Evolutionary conservation across 2,888 invertebrate species (phyloP), one percentile per base, ranked within the genome.

Genomic region (Lasioglossum morio): DNA sequence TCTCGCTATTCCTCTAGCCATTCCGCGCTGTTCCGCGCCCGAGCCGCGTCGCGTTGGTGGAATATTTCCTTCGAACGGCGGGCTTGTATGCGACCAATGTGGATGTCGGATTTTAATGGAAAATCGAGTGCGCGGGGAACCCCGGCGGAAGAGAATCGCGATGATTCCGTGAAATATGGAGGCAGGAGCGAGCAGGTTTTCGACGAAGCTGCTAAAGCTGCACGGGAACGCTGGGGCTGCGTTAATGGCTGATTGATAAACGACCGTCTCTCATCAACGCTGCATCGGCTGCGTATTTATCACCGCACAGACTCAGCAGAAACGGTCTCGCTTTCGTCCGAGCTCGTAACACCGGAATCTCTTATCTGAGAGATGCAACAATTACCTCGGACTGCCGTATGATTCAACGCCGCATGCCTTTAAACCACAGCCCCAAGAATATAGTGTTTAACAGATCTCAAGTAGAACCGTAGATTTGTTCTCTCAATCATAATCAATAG

Each of bases 171-270:
- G 92, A 92, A 92, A 92, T 92, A 92, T 92, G 92, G 92, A 88
- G 85, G 85, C 88, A 88, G 89, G 85, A 89, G 92, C 89, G 91
- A 92, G 91, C 92, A 92, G 92, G 92, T 92, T 92, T 92, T 92
- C 91, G 86, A 85, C 86, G 85, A 84, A 89, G 90, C 82, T 85
- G 86, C 85, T 75, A 87, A 90, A 89, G 91, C 91, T 91, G 89
- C 84, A 80, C 87, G 83, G 66, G 60, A 74, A 69, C 72, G 90
- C 81, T 80, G 85, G 90, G 88, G 87, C 85, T 85, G 92, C 88
- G 92, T 92, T 92, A 93, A 92, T 93, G 92, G 91, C 82, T 90
- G 92, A 92, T 92, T 92, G 93, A 93, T 92, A 91, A 93, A 93
- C 91, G 93, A 92, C 88, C 91, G 88, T 84, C 84, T 93, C 91